Conservation (phyloP, 1,140 invertebrate species). For the Nixonia krombeini region DNA sequence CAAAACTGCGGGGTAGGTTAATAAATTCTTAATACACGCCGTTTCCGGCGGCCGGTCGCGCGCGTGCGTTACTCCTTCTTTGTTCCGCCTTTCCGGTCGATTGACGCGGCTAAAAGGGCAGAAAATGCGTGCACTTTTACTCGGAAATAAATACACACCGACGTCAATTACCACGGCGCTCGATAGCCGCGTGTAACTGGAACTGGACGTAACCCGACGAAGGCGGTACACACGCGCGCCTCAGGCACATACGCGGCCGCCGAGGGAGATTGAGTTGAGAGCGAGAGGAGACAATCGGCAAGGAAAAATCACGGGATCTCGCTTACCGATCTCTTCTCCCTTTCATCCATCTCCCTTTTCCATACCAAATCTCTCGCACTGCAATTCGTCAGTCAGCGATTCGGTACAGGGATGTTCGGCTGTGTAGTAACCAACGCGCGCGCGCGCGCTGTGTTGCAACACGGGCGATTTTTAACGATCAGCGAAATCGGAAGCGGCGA, state of each 20-base stretch:
- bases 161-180: slow-evolving; percentile 52
- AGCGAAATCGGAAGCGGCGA: neutral
- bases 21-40: neutral
- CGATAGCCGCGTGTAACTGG: slow-evolving; percentile 61
- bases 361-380: too few species aligned
- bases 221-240: slow-evolving; percentile 10
- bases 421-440: too few species aligned
- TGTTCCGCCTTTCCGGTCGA: slow-evolving; percentile 2
- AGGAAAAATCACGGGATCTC: slow-evolving; percentile 14
- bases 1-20: neutral
- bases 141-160: slow-evolving; percentile 40
- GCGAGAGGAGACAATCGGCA: slow-evolving; percentile 7
- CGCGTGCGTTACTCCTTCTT: neutral
- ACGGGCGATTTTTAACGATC: neutral
- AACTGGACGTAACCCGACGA: slow-evolving; percentile 55
- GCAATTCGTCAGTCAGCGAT: too few species aligned
- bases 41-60: neutral
- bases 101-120: slow-evolving; percentile 14
- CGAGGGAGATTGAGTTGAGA: slow-evolving; percentile 9
- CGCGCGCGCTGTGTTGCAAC: too few species aligned
- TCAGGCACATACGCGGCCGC: too few species aligned
- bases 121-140: slow-evolving; percentile 41
- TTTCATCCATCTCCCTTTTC: too few species aligned
- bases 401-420: too few species aligned
- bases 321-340: too few species aligned